These are phyloP conservation scores for Cerastis leucographa DNA, from an alignment of 2,888 invertebrate genomes.

Conservation along the genomic window DNA sequence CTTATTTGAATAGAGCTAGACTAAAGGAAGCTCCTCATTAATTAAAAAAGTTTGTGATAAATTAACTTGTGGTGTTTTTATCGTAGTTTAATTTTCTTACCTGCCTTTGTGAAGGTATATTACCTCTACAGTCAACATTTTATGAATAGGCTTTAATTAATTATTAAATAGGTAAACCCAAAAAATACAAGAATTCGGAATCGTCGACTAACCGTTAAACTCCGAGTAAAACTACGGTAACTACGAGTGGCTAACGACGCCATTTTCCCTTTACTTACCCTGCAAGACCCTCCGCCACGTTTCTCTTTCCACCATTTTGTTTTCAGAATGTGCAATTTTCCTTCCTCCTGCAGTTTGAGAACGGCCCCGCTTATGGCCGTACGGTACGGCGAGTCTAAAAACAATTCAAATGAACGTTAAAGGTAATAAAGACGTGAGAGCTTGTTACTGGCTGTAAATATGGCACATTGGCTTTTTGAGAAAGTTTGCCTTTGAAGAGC, in stretches of 20 bases:
- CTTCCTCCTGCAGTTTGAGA: conserved; percentile 98
- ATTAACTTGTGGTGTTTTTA: neutral
- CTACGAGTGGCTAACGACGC: conserved; percentile 56
- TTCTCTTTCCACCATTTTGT: conserved; percentile 99
- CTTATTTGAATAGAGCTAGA: conserved; percentile 20
- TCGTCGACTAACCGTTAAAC: conserved; percentile 35
- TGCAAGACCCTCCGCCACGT: conserved; percentile 96
- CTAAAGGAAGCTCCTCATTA: conserved; percentile 26
- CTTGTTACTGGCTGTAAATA: conserved; percentile 21
- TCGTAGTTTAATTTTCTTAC: neutral
- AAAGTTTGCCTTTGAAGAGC: neutral
- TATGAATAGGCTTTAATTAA: neutral
- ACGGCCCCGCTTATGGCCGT: conserved; percentile 98
- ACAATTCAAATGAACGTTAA: conserved; percentile 37
- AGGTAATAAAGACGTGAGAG: conserved; percentile 32
- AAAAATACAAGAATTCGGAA: conserved; percentile 11
- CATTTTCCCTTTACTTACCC: conserved; percentile 89
- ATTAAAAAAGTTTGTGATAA: conserved; percentile 20
- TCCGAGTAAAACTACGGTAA: conserved; percentile 27
- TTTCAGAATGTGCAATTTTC: conserved; percentile 97
- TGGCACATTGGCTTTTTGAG: neutral
- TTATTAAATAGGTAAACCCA: neutral
- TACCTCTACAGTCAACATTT: neutral
- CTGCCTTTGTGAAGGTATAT: neutral
- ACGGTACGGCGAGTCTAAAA: conserved; percentile 97